phyloP scores from a whole-genome alignment of 2,113 vertebrate species.

The Etheostoma spectabile region DNA sequence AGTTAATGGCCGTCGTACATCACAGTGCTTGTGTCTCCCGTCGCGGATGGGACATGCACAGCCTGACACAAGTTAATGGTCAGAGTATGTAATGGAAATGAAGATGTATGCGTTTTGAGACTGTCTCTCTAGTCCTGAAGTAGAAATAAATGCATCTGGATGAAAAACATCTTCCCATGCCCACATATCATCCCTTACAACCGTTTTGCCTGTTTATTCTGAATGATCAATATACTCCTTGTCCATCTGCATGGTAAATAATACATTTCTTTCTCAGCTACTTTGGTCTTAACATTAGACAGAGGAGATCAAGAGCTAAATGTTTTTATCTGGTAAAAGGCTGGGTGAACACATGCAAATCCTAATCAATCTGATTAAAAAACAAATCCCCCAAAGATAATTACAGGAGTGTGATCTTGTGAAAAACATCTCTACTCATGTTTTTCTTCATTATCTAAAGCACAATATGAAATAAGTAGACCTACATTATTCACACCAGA shows the following conservation, averaged over 20 bases:
- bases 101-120: constrained; percentile 70
- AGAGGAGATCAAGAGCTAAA: not conserved
- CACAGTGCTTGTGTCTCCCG: constrained; percentile 61
- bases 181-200: constrained; percentile 24
- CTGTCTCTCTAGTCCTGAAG: constrained; percentile 31
- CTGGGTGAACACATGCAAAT: not conserved
- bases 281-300: constrained; percentile 6
- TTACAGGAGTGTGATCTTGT: not conserved
- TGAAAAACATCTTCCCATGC: constrained; percentile 39
- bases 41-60: constrained; percentile 50
- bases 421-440: not conserved
- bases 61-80: constrained; percentile 73
- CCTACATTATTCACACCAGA: constrained; percentile 11
- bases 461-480: not conserved
- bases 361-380: not conserved
- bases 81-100: constrained; percentile 74
- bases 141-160: constrained; percentile 47
- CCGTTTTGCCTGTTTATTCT: constrained; percentile 33
- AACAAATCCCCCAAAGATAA: not conserved
- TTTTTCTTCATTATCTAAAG: not conserved
- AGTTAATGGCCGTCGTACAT: constrained; percentile 77
- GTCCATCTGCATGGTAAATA: constrained; percentile 14
- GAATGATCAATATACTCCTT: constrained; percentile 44
- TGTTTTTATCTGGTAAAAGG: constrained; percentile 4
- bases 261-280: not conserved